phyloP scores from a whole-genome alignment of 2,113 vertebrate genomes.

The Pandion haliaetus region DNA sequence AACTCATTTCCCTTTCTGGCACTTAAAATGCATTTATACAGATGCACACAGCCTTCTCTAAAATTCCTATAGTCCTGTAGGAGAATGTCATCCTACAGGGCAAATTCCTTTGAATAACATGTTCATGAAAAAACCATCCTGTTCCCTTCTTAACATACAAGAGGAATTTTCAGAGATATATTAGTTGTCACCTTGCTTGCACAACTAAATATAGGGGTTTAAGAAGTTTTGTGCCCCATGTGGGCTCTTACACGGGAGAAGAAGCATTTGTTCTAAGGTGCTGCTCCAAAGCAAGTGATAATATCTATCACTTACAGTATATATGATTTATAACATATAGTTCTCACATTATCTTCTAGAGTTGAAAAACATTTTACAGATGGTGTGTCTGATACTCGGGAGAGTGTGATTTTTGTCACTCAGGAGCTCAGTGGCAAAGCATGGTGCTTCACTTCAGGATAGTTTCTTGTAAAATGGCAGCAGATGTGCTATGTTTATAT shows the following conservation, averaged over 20 bases:
- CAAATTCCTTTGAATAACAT: constrained; percentile 24
- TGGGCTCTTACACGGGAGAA: not conserved
- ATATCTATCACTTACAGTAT: not conserved
- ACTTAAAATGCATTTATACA: not conserved
- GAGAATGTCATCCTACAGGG: constrained; percentile 19
- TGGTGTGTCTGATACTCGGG: constrained; percentile 8
- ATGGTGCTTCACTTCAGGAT: not conserved
- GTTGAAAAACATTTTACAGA: constrained; percentile 44
- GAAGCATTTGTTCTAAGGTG: not conserved
- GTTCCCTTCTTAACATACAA: not conserved
- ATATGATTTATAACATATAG: not conserved
- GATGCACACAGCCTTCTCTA: not conserved
- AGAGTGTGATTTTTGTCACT: constrained; percentile 38
- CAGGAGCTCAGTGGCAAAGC: not conserved
- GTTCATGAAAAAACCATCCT: not conserved
- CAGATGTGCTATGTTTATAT: not conserved
- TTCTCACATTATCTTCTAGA: constrained; percentile 23
- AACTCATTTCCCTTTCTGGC: not conserved
- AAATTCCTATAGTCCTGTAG: not conserved
- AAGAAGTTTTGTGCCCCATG: not conserved
- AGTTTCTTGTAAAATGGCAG: constrained; percentile 32
- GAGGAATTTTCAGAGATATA: not conserved
- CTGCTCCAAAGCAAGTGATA: not conserved
- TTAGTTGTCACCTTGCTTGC: not conserved
- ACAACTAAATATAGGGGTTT: not conserved